Base-by-base conservation (phyloP, 2,888 invertebrate genomes). In the Blastobasis lacticolella region DNA sequence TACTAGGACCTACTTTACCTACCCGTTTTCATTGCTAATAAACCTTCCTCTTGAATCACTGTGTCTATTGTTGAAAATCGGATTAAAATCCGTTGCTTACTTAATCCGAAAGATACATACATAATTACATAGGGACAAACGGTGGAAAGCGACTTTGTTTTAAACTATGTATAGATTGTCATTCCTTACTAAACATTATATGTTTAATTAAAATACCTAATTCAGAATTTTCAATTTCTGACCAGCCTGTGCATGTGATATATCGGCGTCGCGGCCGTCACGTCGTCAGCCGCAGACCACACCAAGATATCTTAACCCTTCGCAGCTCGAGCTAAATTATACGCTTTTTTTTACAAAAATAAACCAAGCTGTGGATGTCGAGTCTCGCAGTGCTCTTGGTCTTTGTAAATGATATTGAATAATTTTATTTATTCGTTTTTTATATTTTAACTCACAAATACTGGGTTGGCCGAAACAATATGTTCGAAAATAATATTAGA, bases 261-360 rank as follows among this genome's bases (percentile, higher is more conserved):
- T 61, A 60, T 62, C 49, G 61, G 51, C 23, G 23, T 23, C 23
- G 23, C 23, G 23, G 23, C 23, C 23, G 23, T 23, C 23, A 23
- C 23, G 23, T 23, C 23, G 23, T 23, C 38, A 43, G 50, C 38
- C 49, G 48, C 65, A 71, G 76, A 77, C 76, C 77, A 77, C 78
- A 75, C 75, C 63, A 65, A 67, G 75, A 79, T 81, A 82, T 81
- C 81, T 77, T 75, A 73, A 79, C 78, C 71, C 65, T 64, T 57
- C 64, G 61, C 59, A 63, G 68, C 72, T 72, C 64, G 74, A 61
- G 62, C 62, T 81, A 75, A 85, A 85, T 85, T 85, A 85, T 83
- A 85, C 85, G 85, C 76, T 78, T 62, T 56, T n/a, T 69, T 64
- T 64, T 51, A 40, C 65, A 70, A 69, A 73, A 74, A 75, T 69